phyloP scores from a whole-genome alignment of 2,888 invertebrate species.

The Lochmaea crataegi region DNA sequence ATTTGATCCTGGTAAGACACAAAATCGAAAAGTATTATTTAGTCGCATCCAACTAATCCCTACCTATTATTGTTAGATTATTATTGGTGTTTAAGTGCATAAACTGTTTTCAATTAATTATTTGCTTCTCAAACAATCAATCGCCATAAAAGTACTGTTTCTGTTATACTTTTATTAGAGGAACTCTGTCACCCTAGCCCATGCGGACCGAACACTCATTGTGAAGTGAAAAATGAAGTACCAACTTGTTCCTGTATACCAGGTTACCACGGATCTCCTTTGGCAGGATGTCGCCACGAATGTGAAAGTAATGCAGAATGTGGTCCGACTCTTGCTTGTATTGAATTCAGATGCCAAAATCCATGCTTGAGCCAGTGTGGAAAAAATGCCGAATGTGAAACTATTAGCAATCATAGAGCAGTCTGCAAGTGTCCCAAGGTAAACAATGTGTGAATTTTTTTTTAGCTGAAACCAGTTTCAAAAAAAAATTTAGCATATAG shows the following conservation, averaged over 20 bases:
- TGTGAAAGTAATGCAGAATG: slow-evolving; percentile 84
- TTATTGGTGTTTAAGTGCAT: too few species aligned
- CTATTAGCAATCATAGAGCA: slow-evolving; percentile 79
- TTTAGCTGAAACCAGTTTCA: too few species aligned
- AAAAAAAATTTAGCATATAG: too few species aligned
- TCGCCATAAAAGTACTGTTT: too few species aligned
- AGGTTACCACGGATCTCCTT: slow-evolving; percentile 81
- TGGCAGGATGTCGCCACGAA: slow-evolving; percentile 84
- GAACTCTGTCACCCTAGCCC: slow-evolving; percentile 86
- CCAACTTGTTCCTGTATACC: slow-evolving; percentile 84
- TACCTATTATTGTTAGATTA: too few species aligned
- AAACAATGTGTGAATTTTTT: too few species aligned
- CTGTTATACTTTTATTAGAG: slow-evolving; percentile 67
- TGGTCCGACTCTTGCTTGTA: slow-evolving; percentile 76
- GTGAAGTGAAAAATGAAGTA: slow-evolving; percentile 80
- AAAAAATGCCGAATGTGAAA: slow-evolving; percentile 80
- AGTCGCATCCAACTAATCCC: too few species aligned
- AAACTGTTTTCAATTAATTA: too few species aligned
- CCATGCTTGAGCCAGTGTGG: slow-evolving; percentile 81
- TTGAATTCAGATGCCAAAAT: slow-evolving; percentile 79
- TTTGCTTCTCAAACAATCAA: too few species aligned
- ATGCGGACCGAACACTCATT: slow-evolving; percentile 84
- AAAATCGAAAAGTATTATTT: too few species aligned
- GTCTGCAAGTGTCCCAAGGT: slow-evolving; percentile 84
- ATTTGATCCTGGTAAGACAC: slow-evolving; percentile 76